Evolutionary conservation across 2,113 vertebrate species (phyloP).

Genomic region (Sula dactylatra): DNA sequence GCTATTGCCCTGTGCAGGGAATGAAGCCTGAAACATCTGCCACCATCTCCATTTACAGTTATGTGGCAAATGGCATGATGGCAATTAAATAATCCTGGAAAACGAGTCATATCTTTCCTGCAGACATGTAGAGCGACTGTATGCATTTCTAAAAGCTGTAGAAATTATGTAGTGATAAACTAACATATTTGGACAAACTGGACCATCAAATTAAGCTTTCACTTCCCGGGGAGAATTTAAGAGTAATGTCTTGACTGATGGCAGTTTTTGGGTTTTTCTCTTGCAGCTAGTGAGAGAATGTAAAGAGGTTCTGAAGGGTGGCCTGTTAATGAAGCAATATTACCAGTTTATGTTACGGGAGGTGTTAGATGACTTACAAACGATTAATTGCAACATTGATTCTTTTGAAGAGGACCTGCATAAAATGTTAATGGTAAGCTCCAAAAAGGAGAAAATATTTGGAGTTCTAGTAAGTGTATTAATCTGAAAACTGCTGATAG

Average conservation of each 20-base stretch:
- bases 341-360: conserved; percentile 95
- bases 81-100: background rate
- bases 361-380: conserved; percentile 81
- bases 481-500: background rate
- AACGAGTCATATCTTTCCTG: background rate
- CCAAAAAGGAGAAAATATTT: background rate
- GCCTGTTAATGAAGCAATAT: conserved; percentile 98
- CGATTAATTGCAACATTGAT: conserved; percentile 89
- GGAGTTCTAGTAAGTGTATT: background rate
- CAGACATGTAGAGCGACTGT: background rate
- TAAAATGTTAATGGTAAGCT: conserved; percentile 93
- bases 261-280: background rate
- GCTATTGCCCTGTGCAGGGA: background rate
- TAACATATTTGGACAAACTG: background rate
- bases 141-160: background rate
- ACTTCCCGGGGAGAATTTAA: background rate
- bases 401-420: conserved; percentile 97
- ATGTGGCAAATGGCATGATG: background rate
- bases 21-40: background rate
- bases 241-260: background rate
- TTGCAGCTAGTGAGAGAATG: conserved; percentile 95
- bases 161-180: background rate
- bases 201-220: background rate
- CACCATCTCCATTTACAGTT: background rate
- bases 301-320: conserved; percentile 96